Evolutionary conservation across 2,888 invertebrate species (phyloP).

Genomic region (Priocnemis perturbator): DNA sequence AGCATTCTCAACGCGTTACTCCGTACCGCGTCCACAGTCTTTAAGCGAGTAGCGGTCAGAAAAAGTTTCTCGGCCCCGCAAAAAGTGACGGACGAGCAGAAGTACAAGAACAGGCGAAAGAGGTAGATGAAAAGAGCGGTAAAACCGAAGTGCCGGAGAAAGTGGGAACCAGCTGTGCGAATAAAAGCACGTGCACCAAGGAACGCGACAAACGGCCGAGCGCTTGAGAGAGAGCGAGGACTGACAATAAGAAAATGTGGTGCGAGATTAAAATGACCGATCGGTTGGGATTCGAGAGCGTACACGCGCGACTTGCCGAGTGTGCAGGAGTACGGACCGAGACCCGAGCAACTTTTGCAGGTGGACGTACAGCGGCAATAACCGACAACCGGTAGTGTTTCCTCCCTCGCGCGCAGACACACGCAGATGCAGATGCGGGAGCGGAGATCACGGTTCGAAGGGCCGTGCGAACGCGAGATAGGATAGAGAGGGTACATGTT

Average conservation of each 20-base stretch:
- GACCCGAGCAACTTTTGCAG: conserved; percentile 2
- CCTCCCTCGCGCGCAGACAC: conserved; percentile 12
- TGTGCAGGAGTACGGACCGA: too few species aligned
- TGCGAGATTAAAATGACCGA: too few species aligned
- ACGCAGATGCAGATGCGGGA: conserved; percentile 3
- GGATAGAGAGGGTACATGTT: conserved; percentile 51
- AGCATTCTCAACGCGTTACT: too few species aligned
- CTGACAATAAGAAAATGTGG: too few species aligned
- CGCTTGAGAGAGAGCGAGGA: too few species aligned
- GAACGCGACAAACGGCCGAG: too few species aligned
- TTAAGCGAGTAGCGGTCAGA: too few species aligned
- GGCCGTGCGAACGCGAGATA: conserved; percentile 57
- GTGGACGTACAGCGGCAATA: neutral
- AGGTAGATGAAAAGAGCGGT: conserved; percentile 30
- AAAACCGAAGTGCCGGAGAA: too few species aligned
- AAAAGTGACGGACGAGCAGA: conserved; percentile 13
- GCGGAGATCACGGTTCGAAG: conserved; percentile 45
- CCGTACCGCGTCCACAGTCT: too few species aligned
- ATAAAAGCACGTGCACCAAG: too few species aligned
- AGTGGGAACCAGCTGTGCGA: neutral
- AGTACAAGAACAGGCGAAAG: neutral
- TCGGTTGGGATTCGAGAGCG: too few species aligned
- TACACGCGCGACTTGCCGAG: too few species aligned
- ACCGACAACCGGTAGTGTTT: neutral
- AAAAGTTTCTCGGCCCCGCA: conserved; percentile 1